Evolutionary conservation across 2,797 vertebrate genomes (phyloP), one percentile per base, ranked within the genome.

Genomic region (Ctenochaetus hawaiiensis): DNA sequence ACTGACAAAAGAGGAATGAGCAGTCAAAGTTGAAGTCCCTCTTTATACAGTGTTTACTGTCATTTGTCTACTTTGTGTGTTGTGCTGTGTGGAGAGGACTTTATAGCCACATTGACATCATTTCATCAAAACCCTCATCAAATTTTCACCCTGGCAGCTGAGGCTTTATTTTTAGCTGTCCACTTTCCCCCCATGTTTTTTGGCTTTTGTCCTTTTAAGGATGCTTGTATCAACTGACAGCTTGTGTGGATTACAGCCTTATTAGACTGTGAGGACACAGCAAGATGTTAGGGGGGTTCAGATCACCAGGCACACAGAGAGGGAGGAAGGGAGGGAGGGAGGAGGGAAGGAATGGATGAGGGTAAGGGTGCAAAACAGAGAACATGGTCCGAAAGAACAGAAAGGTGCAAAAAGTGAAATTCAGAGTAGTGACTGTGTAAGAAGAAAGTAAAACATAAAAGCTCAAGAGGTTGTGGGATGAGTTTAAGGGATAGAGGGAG

Each of bases 211-310:
- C 91, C 91, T 93, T 94, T 90, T 94, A 94, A 92, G 92, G 93
- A 94, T 83, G 92, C 92, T 94, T 95, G 95, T 95, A 96, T 95
- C 94, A 95, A 95, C 93, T 95, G 94, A 95, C 95, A 96, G 95
- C 95, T 96, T 95, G 95, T 95, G 94, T 94, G 95, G 95, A 95
- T 95, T 95, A 95, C 87, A 83, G 91, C 93, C 93, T 95, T 95
- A 94, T 96, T 95, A 95, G 92, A 94, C 91, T 91, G 91, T 87
- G 92, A 95, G 92, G 93, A 95, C 92, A 94, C 93, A 81, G 93
- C 95, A 96, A 95, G 93, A 95, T 95, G 94, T 94, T 94, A 85
- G 88, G 94, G 91, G 93, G 90, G 92, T 93, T 94, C 89, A 92
- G 88, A 94, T 93, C 91, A 91, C 88, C 86, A 91, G 86, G 80